These are phyloP conservation scores for Apomyelois bistriatella DNA, from an alignment of 2,888 invertebrate genomes.

Conservation along the genomic window DNA sequence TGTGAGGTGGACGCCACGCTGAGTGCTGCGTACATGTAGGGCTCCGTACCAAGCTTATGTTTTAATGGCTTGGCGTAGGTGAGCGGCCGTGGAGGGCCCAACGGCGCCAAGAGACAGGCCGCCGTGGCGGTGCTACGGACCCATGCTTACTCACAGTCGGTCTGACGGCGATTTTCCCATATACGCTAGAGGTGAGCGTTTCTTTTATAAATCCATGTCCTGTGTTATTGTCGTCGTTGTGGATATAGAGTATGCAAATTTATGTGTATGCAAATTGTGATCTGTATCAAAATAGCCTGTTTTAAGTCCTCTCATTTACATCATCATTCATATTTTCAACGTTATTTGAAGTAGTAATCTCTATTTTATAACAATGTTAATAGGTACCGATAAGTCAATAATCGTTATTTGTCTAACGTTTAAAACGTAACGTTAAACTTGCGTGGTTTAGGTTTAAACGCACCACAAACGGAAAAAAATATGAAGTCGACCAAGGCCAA, in stretches of 20 bases:
- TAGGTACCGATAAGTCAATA: too few relatives aligned
- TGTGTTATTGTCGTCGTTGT: slow-evolving; percentile 19
- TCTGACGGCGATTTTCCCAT: slow-evolving; percentile 92
- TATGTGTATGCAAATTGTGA: slow-evolving; percentile 7
- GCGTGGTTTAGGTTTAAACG: too few relatives aligned
- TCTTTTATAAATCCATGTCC: slow-evolving; percentile 23
- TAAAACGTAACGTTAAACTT: too few relatives aligned
- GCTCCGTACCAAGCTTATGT: slow-evolving; percentile 53
- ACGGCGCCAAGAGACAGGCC: slow-evolving; percentile 72
- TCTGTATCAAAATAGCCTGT: background rate
- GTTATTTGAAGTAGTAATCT: too few relatives aligned
- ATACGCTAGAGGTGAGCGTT: slow-evolving; percentile 85
- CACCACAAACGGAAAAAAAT: too few relatives aligned
- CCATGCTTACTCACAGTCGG: slow-evolving; percentile 91
- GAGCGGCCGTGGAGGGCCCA: slow-evolving; percentile 76
- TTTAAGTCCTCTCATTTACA: too few relatives aligned
- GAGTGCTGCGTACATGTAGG: slow-evolving; percentile 43
- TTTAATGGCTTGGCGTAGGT: slow-evolving; percentile 65
- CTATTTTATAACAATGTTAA: too few relatives aligned
- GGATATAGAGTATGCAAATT: slow-evolving; percentile 18
- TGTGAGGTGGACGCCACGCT: slow-evolving; percentile 50
- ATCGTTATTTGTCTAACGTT: too few relatives aligned
- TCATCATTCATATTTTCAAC: too few relatives aligned
- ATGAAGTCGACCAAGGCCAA: too few relatives aligned
- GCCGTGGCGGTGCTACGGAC: slow-evolving; percentile 83